Evolutionary conservation across 2,888 invertebrate genomes (phyloP).

Genomic region (Drosophila paramelanica): DNA sequence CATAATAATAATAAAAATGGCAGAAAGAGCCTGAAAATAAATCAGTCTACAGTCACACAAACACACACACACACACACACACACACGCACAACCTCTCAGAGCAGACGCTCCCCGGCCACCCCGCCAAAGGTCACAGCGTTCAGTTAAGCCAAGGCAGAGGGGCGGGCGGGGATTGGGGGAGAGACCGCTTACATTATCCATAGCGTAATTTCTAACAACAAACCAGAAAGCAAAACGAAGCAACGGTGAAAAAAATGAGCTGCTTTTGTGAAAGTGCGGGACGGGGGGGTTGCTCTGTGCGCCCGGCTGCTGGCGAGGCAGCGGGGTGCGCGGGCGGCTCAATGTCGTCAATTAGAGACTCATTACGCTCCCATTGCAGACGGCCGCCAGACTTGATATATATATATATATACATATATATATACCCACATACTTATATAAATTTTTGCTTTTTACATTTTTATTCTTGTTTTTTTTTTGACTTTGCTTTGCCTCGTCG

Average conservation of each 20-base stretch:
- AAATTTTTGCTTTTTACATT: constrained; percentile 24
- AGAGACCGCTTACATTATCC: constrained; percentile 56
- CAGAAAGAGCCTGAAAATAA: constrained; percentile 74
- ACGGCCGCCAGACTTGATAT: constrained; percentile 80
- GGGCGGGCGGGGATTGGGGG: neutral
- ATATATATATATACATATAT: constrained; percentile 8
- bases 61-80: constrained; percentile 6
- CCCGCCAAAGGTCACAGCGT: constrained; percentile 46
- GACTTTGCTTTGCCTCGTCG: constrained; percentile 33
- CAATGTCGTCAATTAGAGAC: constrained; percentile 83
- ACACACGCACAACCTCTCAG: neutral
- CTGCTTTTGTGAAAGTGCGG: neutral
- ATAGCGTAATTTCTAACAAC: constrained; percentile 74
- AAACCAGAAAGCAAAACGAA: constrained; percentile 18
- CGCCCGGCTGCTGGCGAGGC: constrained; percentile 7
- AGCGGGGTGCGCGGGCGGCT: constrained; percentile 36
- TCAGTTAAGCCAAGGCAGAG: neutral
- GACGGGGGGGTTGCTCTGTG: constrained; percentile 8
- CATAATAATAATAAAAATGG: constrained; percentile 78
- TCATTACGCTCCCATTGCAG: constrained; percentile 83
- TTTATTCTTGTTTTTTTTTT: constrained; percentile 19
- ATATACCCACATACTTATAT: constrained; percentile 11
- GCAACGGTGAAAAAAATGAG: constrained; percentile 18
- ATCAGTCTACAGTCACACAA: constrained; percentile 70
- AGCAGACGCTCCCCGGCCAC: neutral